These are phyloP conservation scores for Simalia tracyae DNA, from an alignment of 2,797 vertebrate species.

Conservation along the genomic window DNA sequence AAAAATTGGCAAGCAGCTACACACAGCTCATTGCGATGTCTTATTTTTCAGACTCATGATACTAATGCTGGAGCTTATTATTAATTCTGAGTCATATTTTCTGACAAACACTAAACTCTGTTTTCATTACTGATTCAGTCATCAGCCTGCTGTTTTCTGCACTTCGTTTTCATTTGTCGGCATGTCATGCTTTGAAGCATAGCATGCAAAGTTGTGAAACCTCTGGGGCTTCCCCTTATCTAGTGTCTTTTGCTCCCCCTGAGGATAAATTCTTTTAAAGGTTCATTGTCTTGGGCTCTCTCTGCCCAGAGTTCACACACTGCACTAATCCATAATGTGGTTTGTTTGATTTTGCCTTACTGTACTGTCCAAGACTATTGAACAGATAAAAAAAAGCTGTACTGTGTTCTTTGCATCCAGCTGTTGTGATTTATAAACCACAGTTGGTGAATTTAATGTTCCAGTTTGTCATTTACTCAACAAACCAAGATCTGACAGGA, in stretches of 20 bases:
- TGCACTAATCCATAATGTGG: neutral
- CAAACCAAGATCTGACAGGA: neutral
- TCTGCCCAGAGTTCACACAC: neutral
- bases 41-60: neutral
- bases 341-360: neutral
- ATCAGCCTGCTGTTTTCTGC: neutral
- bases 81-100: neutral
- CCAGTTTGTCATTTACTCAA: neutral
- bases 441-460: neutral
- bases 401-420: neutral
- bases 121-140: neutral
- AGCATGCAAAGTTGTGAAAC: neutral
- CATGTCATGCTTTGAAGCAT: neutral
- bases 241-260: neutral
- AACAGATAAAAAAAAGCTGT: too few relatives aligned
- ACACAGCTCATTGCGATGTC: neutral
- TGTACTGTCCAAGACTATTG: too few relatives aligned
- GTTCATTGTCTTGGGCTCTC: neutral
- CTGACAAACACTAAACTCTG: neutral
- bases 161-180: neutral
- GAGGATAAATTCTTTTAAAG: neutral
- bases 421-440: neutral
- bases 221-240: neutral
- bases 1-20: neutral
- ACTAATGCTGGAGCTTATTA: neutral